Evolutionary conservation across 2,113 vertebrate species (phyloP).

Genomic region (Cromileptes altivelis): DNA sequence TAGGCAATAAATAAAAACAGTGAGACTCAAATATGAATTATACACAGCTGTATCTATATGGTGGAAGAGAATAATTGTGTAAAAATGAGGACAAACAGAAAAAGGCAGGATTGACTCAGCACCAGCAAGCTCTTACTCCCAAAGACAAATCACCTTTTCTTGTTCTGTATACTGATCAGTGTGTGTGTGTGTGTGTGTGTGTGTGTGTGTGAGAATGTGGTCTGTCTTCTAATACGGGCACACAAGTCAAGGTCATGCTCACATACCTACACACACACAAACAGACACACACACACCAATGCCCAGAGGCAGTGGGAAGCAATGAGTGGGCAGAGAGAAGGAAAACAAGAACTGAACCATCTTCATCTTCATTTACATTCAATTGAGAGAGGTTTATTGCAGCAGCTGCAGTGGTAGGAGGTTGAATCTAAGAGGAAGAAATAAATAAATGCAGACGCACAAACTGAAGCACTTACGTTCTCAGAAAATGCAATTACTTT

Average conservation of each 20-base stretch:
- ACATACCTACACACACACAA: background rate
- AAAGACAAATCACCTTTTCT: conserved; percentile 26
- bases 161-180: conserved; percentile 1
- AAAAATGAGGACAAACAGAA: conserved; percentile 16
- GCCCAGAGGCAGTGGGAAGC: conserved; percentile 28
- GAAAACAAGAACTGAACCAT: conserved; percentile 26
- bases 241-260: conserved; percentile 45
- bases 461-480: conserved; percentile 5
- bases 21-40: background rate
- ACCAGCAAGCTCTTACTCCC: background rate
- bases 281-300: conserved; percentile 2
- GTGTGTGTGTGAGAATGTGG: background rate
- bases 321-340: conserved; percentile 27
- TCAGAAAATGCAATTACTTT: conserved; percentile 37
- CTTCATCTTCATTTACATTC: conserved; percentile 58
- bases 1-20: background rate
- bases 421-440: background rate
- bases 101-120: background rate
- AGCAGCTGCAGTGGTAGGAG: conserved; percentile 7
- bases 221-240: conserved; percentile 4
- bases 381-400: conserved; percentile 24
- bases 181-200: background rate
- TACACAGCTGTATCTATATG: background rate
- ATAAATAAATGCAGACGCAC: conserved; percentile 35
- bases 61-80: background rate